These are phyloP conservation scores for Eulemur rufifrons DNA, from an alignment of 2,113 vertebrate species.

Conservation along the genomic window DNA sequence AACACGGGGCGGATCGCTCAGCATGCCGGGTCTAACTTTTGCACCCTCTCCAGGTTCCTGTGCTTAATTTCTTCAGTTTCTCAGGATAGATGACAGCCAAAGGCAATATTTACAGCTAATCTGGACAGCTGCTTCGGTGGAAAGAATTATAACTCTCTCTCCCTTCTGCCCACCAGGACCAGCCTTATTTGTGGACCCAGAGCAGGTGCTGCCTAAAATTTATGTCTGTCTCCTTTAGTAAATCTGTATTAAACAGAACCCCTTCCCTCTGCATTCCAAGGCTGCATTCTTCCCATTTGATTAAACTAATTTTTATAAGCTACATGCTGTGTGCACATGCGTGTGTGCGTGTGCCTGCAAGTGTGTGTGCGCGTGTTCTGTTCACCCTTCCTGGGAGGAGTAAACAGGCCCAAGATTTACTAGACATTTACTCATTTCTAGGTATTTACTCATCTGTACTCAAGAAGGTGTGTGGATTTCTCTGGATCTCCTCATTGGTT, in stretches of 20 bases:
- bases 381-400: background rate
- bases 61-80: background rate
- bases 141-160: background rate
- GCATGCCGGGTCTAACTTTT: rapidly evolving
- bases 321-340: rapidly evolving
- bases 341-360: background rate
- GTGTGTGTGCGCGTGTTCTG: background rate
- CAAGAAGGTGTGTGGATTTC: background rate
- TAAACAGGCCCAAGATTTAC: too few relatives aligned
- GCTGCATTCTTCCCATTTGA: background rate
- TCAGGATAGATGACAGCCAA: background rate
- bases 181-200: background rate
- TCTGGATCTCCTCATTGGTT: background rate
- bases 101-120: background rate
- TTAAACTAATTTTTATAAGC: too few relatives aligned
- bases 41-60: background rate
- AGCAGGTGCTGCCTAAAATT: background rate
- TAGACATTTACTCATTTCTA: too few relatives aligned
- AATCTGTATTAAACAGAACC: background rate
- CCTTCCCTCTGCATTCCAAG: background rate
- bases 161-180: background rate
- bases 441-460: background rate
- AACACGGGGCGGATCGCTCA: rapidly evolving
- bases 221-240: background rate
- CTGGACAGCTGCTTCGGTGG: background rate